These are phyloP conservation scores for Larimichthys crocea DNA, from an alignment of 2,113 vertebrate species.

Conservation along the genomic window DNA sequence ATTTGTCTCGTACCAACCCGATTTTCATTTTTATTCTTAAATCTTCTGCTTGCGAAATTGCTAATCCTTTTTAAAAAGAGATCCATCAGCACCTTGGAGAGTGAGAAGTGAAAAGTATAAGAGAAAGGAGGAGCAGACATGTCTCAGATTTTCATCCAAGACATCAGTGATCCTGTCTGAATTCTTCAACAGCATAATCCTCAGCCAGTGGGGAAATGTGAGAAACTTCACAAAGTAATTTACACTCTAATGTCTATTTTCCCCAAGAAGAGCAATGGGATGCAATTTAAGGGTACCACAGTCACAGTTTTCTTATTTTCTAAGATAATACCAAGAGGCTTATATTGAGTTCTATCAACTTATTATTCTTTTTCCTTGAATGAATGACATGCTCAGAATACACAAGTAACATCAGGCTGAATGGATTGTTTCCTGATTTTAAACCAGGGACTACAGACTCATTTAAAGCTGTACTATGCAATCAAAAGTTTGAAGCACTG, in stretches of 20 bases:
- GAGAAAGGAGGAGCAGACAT: slow-evolving; percentile 10
- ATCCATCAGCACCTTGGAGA: slow-evolving; percentile 28
- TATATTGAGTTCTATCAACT: slow-evolving; percentile 29
- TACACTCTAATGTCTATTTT: slow-evolving; percentile 57
- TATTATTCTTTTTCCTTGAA: slow-evolving; percentile 9
- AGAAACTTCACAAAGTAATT: slow-evolving; percentile 65
- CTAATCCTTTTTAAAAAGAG: slow-evolving; percentile 20
- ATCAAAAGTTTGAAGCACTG: slow-evolving; percentile 3
- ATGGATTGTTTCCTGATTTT: neutral
- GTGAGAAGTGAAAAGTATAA: slow-evolving; percentile 1
- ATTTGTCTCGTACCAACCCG: neutral
- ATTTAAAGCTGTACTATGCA: slow-evolving; percentile 1
- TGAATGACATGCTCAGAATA: slow-evolving; percentile 44
- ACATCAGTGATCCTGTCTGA: slow-evolving; percentile 54
- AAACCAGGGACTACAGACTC: neutral
- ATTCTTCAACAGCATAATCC: slow-evolving; percentile 49
- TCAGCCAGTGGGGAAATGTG: slow-evolving; percentile 58
- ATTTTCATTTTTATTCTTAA: slow-evolving; percentile 16
- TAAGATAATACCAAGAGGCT: slow-evolving; percentile 52
- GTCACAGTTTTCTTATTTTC: slow-evolving; percentile 40
- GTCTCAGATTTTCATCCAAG: slow-evolving; percentile 44
- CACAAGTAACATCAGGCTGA: slow-evolving; percentile 14
- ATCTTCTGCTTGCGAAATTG: slow-evolving; percentile 5
- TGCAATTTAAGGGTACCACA: slow-evolving; percentile 41
- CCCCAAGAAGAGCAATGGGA: slow-evolving; percentile 12